Evolutionary conservation across 2,113 vertebrate genomes (phyloP), one percentile per base, ranked within the genome.

Genomic region (Paramisgurnus dabryanus): DNA sequence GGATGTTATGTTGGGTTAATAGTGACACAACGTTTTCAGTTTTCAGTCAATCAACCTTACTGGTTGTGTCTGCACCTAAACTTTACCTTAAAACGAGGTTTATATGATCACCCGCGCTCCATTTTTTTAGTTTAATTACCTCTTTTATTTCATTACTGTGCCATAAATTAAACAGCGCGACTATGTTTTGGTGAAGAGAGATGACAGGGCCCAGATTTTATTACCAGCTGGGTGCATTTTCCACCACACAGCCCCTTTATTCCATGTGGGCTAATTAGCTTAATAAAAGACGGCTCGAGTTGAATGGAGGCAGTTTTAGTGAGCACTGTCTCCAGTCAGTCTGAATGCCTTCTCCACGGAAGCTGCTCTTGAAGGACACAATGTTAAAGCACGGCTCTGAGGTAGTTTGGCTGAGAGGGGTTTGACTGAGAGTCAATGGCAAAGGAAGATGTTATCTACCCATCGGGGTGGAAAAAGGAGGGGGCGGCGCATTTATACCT

Each of bases 311-410:
- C 71, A 81, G 83, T 84, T 85, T 85, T 85, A 82, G 82, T 80
- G 77, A 84, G 69, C 58, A 55, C 72, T 81, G 88, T 88, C 88
- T 88, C 86, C 86, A 88, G 83, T 47, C 60, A 79, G 88, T 87
- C 87, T 87, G 86, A 86, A 81, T 67, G 80, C 75, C 65, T 84
- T 67, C 74, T 82, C 71, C 53, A 77, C 64, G 61, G 77, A 77
- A 67, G 81, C 63, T 74, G 45, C 72, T 79, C 75, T 65, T 53
- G 80, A 57, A 55, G 78, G 61, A 64, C 70, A 68, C 78, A 81
- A 85, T 87, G 81, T 79, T 65, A 70, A 68, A 76, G 77, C 18
- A 67, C 81, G 84, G 82, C 80, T 81, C 76, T 61, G 76, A 68
- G 61, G 74, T 60, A 61, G 64, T 76, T 22, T 7, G 39, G 6